Conservation (phyloP, 2,797 vertebrate genomes). For the Allobates femoralis region DNA sequence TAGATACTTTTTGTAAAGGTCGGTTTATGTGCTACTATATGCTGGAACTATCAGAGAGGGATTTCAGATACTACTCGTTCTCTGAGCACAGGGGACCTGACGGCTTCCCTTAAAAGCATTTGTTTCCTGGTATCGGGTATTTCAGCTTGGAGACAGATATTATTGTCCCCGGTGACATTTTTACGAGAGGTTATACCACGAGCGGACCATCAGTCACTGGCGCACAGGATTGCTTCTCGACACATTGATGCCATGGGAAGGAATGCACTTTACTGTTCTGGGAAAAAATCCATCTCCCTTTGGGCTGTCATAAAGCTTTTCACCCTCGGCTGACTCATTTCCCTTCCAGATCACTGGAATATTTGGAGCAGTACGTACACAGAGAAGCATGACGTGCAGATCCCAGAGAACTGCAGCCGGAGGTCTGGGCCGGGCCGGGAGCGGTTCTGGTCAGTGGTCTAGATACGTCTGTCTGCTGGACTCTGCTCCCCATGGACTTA, state of each 20-base stretch:
- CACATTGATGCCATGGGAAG: conserved; percentile 7
- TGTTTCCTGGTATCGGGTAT: too few relatives aligned
- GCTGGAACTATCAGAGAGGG: too few relatives aligned
- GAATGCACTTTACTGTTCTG: conserved; percentile 21
- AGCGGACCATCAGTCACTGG: background rate
- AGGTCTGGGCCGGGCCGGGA: conserved; percentile 8
- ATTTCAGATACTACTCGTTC: too few relatives aligned
- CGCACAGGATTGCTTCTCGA: background rate
- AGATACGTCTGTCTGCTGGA: background rate
- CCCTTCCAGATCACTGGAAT: conserved; percentile 16
- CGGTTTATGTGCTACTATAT: too few relatives aligned
- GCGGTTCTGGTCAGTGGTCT: conserved; percentile 34
- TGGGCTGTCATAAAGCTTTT: conserved; percentile 21
- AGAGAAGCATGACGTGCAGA: background rate
- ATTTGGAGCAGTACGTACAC: background rate
- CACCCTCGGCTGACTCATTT: conserved; percentile 46
- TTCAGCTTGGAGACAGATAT: too few relatives aligned
- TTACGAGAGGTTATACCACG: background rate
- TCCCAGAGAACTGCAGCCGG: background rate
- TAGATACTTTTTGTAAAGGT: too few relatives aligned
- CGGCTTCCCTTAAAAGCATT: background rate
- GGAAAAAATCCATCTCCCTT: conserved; percentile 24
- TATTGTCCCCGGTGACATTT: background rate
- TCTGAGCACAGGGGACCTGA: too few relatives aligned
- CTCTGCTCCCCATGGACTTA: background rate